Base-by-base conservation (phyloP, 1,140 invertebrate species). In the Tenebrio molitor region DNA sequence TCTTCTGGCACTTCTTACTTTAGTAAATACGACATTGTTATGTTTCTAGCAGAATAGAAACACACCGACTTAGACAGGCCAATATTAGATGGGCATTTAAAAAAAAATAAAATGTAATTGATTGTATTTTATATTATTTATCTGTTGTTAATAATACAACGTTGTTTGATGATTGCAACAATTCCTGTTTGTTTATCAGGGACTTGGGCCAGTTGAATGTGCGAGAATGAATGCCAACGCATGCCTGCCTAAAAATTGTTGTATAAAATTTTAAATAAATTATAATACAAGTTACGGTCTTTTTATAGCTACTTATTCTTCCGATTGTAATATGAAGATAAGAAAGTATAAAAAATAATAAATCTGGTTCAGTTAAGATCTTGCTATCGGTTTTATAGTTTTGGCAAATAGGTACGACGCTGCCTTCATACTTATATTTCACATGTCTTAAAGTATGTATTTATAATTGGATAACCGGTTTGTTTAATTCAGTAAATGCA, bases 131-230 rank as follows among this genome's bases (percentile, higher is more conserved):
- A 73, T 67, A 74, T n/a, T n/a, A n/a, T 70, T 70, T 74, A 70
- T 70, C 8, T 44, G 39, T 74, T 65, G 72, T 74, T 74, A 23
- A 50, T 68, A 53, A 23, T 68, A n/a, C n/a, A n/a, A n/a, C 46
- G 12, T 62, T 42, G 15, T 66, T 63, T 46, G 50, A 16, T 58
- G 33, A 73, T 63, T 69, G 36, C 34, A 67, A n/a, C n/a, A n/a
- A 29, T 19, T 71, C 65, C 36, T 71, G 64, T 76, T 50, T 76
- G 75, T 53, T 63, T 62, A 66, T 71, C 66, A 36, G 76, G 76
- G 76, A 78, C 76, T 69, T 68, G 66, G 73, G 76, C 75, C 76
- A 78, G 76, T 78, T 76, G 70, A 71, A 71, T 69, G 64, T 71
- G 65, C 39, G 21, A 14, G 66, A 50, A 42, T 70, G 71, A 34